Base-by-base conservation (phyloP, 2,888 invertebrate genomes). In the Clusia tigrina region DNA sequence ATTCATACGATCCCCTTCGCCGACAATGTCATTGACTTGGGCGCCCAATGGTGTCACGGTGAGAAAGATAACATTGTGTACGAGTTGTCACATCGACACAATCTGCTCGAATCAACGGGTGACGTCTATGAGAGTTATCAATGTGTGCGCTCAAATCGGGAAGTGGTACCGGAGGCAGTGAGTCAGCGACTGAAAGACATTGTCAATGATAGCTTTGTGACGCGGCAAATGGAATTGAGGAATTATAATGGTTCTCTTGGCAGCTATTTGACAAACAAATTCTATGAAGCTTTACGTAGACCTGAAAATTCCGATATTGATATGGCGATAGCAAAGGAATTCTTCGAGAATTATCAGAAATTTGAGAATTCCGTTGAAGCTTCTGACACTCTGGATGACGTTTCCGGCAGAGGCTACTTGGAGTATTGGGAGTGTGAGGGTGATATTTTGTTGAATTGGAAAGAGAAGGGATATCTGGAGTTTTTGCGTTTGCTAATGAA, bases 391-490 rank as follows among this genome's bases (percentile, higher is more conserved):
- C 84, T 93, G 88, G 84, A 87, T 83, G 85, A 89, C 56, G 87
- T 91, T 26, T 92, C 93, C 0, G 86, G 90, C 0, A 84, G 84
- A 64, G 89, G 89, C 0, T 84, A 89, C 54, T 81, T 86, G 1
- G 88, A 90, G 67, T 90, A 89, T 72, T 86, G 89, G 87, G 85
- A 85, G 1, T 91, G 91, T 75, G 88, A 90, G 23, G 94, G 94
- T 2, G 89, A 93, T 77, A 85, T 85, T 48, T 80, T 89, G 70
- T 81, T 91, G 0, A 88, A 90, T 75, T 95, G 93, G 94, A 91
- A 90, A 73, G 87, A 88, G 60, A 87, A 86, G 66, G 93, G 93
- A 1, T 94, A 88, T 74, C 85, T 86, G 68, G 89, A 87, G 37
- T 83, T 94, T 66, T 81, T 94, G 58, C 88, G 91, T 73, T 80